phyloP scores from a whole-genome alignment of 2,888 invertebrate genomes.

The Chorisops tibialis region DNA sequence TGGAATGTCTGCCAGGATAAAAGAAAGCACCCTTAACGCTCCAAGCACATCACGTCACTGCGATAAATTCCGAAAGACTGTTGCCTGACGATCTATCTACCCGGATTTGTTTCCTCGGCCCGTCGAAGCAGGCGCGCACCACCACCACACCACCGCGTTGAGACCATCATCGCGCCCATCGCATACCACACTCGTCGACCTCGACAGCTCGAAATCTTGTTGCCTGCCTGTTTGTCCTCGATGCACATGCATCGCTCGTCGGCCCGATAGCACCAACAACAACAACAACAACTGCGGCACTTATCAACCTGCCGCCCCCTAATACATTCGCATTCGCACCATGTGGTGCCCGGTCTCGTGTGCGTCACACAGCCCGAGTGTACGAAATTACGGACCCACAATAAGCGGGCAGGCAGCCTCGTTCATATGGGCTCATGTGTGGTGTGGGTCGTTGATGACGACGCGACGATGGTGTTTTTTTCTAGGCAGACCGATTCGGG shows the following conservation, averaged over 20 bases:
- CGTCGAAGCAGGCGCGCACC: slow-evolving; percentile 19
- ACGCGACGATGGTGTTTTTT: not conserved
- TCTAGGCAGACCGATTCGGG: not conserved
- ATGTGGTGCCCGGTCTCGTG: not conserved
- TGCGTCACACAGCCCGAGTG: not conserved
- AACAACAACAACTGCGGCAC: not conserved
- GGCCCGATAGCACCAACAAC: too few species aligned
- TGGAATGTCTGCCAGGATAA: too few species aligned
- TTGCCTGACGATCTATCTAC: too few species aligned
- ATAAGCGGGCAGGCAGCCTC: not conserved
- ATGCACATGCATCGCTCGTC: not conserved
- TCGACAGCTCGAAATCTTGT: slow-evolving; percentile 3
- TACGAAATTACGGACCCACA: not conserved
- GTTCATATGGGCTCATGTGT: not conserved
- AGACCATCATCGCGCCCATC: slow-evolving; percentile 14
- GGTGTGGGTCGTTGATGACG: not conserved
- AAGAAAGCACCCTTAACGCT: too few species aligned
- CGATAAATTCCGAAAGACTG: too few species aligned
- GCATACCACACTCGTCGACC: slow-evolving; percentile 25
- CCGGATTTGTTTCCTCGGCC: not conserved
- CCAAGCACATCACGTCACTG: too few species aligned
- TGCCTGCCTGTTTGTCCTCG: not conserved
- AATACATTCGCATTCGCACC: slow-evolving; percentile 5
- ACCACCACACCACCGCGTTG: slow-evolving; percentile 4
- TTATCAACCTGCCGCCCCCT: slow-evolving; percentile 25